These are phyloP conservation scores for Gopherus evgoodei DNA, from an alignment of 2,113 vertebrate species.

Conservation along the genomic window DNA sequence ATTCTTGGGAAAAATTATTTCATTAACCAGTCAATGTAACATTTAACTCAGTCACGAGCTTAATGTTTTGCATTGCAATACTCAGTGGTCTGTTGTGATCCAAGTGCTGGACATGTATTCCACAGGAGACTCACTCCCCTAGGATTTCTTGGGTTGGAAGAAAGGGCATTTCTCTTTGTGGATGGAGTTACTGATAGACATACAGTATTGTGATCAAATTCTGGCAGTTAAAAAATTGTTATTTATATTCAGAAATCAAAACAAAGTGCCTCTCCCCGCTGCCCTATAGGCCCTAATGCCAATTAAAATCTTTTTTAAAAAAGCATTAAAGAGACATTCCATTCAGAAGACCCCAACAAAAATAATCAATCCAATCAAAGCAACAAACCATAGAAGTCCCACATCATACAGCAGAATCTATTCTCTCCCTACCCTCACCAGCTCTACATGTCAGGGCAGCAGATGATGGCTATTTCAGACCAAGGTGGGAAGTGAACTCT, in stretches of 20 bases:
- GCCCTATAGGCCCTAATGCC: neutral
- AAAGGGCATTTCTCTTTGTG: neutral
- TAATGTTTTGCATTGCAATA: neutral
- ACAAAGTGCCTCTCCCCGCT: neutral
- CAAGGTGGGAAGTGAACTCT: neutral
- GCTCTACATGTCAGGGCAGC: neutral
- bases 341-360: neutral
- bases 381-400: neutral
- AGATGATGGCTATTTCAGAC: neutral
- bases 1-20: slow-evolving; percentile 65
- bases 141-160: slow-evolving; percentile 29
- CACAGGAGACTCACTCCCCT: slow-evolving; percentile 21
- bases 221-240: neutral
- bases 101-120: neutral
- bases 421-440: neutral
- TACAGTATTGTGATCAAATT: neutral
- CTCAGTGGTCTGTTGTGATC: neutral
- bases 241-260: neutral
- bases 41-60: slow-evolving; percentile 51
- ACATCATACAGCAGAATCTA: neutral
- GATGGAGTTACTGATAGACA: slow-evolving; percentile 13
- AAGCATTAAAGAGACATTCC: neutral
- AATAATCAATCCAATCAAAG: neutral
- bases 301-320: neutral
- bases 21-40: slow-evolving; percentile 39